A percentile compares a stretch with the other conserved stretches of the same genome.
Conservation (phyloP, 2,797 vertebrate species). For the Crenuchus spilurus region DNA sequence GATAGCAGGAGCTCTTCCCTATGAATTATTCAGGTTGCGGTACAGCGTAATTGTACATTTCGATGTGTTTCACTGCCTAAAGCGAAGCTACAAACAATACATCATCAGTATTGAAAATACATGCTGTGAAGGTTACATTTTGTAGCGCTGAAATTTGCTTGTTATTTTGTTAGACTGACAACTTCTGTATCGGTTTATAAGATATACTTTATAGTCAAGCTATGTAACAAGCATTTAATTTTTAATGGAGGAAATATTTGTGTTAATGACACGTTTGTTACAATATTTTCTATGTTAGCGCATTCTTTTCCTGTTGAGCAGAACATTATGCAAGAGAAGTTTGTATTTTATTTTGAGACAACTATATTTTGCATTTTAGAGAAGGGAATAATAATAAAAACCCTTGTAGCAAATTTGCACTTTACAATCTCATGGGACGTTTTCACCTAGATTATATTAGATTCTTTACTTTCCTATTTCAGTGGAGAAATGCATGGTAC, state of each 20-base stretch:
- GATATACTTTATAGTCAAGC: not conserved
- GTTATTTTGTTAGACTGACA: not conserved
- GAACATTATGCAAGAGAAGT: constrained; percentile 45
- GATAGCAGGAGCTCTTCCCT: not conserved
- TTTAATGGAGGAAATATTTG: constrained; percentile 3
- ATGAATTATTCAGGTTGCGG: not conserved
- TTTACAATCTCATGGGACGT: constrained; percentile 70
- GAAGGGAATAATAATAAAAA: constrained; percentile 45
- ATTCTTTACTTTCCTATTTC: constrained; percentile 1
- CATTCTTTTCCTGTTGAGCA: constrained; percentile 17
- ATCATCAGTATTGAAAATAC: constrained; percentile 2
- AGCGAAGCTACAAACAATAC: not conserved
- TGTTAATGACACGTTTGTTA: not conserved
- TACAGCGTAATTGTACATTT: constrained; percentile 1
- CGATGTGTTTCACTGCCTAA: constrained; percentile 9
- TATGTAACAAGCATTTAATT: constrained; percentile 2
- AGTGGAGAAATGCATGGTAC: constrained; percentile 19
- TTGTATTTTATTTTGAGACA: constrained; percentile 24
- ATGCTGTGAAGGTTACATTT: not conserved
- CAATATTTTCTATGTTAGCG: not conserved
- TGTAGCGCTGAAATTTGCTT: constrained; percentile 8
- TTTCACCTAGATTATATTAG: constrained; percentile 23
- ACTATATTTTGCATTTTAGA: constrained; percentile 48
- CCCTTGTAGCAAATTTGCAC: constrained; percentile 79
- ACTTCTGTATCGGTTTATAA: not conserved